Percentiles rank a stretch among this genome's conserved stretches.
Evolutionary conservation across 2,888 invertebrate species (phyloP).

Genomic region (Meteorus cinctellus): DNA sequence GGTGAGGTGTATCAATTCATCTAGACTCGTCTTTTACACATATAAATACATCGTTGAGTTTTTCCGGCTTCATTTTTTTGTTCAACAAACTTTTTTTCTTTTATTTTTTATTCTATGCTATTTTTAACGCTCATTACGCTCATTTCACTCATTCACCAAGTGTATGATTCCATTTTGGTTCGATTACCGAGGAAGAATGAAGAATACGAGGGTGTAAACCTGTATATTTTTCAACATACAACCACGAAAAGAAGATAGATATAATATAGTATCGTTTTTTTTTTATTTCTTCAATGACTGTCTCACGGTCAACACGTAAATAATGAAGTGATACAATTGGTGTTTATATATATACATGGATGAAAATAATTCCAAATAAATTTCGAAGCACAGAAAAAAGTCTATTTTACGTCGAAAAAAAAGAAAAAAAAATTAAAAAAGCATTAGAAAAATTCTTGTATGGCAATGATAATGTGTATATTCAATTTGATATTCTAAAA

Average conservation of each 20-base stretch:
- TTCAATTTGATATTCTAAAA: slow-evolving; percentile 64
- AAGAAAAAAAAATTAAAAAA: background rate
- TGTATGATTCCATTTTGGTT: background rate
- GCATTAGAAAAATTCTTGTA: slow-evolving; percentile 35
- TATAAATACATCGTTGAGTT: background rate
- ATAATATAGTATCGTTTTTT: background rate
- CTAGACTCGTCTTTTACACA: too few relatives aligned
- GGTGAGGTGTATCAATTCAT: background rate
- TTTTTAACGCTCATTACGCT: background rate
- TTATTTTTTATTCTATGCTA: background rate
- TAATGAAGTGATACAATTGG: background rate
- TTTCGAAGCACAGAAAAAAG: slow-evolving; percentile 37
- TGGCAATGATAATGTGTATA: slow-evolving; percentile 52
- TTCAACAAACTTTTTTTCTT: background rate
- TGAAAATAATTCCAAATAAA: slow-evolving; percentile 26
- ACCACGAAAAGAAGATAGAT: background rate
- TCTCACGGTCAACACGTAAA: background rate
- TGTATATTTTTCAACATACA: background rate
- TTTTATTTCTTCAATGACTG: background rate
- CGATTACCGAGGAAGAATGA: background rate
- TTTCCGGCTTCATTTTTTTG: background rate
- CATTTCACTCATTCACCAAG: background rate
- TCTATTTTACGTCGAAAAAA: slow-evolving; percentile 55
- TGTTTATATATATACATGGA: slow-evolving; percentile 8
- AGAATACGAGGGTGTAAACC: background rate